These are phyloP conservation scores for Ormyrus rosae DNA, from an alignment of 2,888 invertebrate genomes.

Conservation along the genomic window DNA sequence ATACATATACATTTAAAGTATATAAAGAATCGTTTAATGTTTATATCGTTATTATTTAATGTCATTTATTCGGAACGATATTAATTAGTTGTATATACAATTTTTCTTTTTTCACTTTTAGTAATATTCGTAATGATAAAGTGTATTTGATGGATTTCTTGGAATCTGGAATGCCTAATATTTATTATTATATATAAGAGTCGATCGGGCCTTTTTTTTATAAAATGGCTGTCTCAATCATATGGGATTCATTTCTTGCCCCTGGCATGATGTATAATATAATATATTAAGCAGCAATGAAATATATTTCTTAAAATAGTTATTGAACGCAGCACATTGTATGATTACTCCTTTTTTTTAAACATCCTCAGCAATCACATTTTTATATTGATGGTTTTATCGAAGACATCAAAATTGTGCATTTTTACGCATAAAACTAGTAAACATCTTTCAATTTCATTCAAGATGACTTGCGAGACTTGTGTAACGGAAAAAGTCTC, in stretches of 20 bases:
- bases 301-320: constrained; percentile 47
- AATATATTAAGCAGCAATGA: constrained; percentile 45
- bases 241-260: constrained; percentile 42
- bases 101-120: constrained; percentile 63
- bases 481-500: constrained; percentile 13
- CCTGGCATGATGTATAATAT: constrained; percentile 37
- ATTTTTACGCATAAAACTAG: constrained; percentile 37
- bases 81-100: constrained; percentile 73
- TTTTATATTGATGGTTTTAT: constrained; percentile 12
- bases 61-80: constrained; percentile 71
- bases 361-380: constrained; percentile 24
- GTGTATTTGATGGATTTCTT: constrained; percentile 68
- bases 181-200: constrained; percentile 64
- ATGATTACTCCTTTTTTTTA: constrained; percentile 23
- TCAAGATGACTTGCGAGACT: constrained; percentile 21
- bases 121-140: constrained; percentile 66
- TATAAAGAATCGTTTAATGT: constrained; percentile 49
- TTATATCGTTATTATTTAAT: constrained; percentile 58
- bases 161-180: constrained; percentile 73
- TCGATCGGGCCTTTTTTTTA: constrained; percentile 61
- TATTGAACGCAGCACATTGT: constrained; percentile 36
- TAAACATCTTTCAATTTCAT: constrained; percentile 32
- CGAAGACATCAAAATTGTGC: constrained; percentile 37
- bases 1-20: constrained; percentile 46
- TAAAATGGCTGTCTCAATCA: constrained; percentile 71